Conservation (phyloP, 2,888 invertebrate species). For the Rotaria magnacalcarata region DNA sequence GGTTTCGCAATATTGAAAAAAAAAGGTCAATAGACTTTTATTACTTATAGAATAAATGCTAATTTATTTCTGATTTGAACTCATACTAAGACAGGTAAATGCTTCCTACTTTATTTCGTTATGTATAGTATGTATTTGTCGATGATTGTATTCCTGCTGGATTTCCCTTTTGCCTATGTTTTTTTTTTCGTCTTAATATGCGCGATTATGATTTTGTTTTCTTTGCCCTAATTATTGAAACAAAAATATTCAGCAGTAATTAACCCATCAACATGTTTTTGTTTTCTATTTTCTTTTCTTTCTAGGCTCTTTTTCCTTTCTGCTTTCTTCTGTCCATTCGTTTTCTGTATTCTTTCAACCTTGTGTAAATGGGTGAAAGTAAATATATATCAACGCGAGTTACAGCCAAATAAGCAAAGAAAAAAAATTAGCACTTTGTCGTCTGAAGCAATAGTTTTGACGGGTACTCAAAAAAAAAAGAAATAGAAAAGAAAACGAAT, state of each 20-base stretch:
- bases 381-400: background rate
- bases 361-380: constrained; percentile 1
- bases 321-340: background rate
- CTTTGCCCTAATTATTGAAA: background rate
- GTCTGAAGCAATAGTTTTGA: background rate
- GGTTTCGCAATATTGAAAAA: background rate
- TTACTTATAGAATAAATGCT: constrained; percentile 9
- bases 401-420: background rate
- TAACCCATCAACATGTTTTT: background rate
- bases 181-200: too few species aligned
- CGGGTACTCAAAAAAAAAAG: background rate
- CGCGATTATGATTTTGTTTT: background rate
- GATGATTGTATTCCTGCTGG: background rate
- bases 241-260: background rate
- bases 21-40: constrained; percentile 5
- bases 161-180: background rate
- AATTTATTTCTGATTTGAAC: constrained; percentile 23
- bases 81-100: constrained; percentile 12
- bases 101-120: background rate
- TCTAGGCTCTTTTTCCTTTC: background rate
- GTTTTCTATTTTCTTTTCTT: background rate
- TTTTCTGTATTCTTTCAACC: background rate
- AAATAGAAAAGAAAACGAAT: background rate
- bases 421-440: background rate
- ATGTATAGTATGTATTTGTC: background rate